Conservation (phyloP, 2,797 vertebrate species). For the Amphiprion clarkii region DNA sequence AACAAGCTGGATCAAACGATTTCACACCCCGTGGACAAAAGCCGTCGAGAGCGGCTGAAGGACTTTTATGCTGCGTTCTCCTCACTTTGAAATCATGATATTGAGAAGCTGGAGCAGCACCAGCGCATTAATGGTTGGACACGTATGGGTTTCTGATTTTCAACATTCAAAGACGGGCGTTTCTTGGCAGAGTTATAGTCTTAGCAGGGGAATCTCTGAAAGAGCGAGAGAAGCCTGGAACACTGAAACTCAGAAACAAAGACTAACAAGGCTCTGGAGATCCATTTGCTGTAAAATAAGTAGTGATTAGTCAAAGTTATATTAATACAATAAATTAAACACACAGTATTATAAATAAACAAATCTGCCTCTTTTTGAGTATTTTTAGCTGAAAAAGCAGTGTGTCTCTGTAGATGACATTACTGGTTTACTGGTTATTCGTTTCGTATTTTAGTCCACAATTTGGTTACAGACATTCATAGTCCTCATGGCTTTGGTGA, state of each 20-base stretch:
- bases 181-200: neutral
- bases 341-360: no score
- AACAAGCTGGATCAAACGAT: constrained; percentile 72
- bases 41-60: constrained; percentile 38
- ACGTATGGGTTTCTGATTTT: constrained; percentile 2
- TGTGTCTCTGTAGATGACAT: no score
- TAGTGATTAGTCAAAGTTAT: neutral
- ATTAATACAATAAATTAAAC: neutral
- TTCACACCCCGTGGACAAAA: constrained; percentile 62
- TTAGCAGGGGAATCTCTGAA: neutral
- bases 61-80: constrained; percentile 44
- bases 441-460: no score
- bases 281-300: neutral
- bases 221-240: neutral
- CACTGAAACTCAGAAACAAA: constrained; percentile 7
- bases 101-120: constrained; percentile 21
- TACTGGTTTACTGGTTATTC: no score
- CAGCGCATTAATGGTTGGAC: constrained; percentile 15
- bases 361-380: neutral
- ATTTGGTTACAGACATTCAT: no score
- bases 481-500: neutral
- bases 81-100: constrained; percentile 55
- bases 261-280: neutral
- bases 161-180: neutral
- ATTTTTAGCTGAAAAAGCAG: no score